A percentile compares a stretch with the other conserved stretches of the same genome.
Conservation (phyloP, 2,113 vertebrate species). For the Panthera uncia region DNA sequence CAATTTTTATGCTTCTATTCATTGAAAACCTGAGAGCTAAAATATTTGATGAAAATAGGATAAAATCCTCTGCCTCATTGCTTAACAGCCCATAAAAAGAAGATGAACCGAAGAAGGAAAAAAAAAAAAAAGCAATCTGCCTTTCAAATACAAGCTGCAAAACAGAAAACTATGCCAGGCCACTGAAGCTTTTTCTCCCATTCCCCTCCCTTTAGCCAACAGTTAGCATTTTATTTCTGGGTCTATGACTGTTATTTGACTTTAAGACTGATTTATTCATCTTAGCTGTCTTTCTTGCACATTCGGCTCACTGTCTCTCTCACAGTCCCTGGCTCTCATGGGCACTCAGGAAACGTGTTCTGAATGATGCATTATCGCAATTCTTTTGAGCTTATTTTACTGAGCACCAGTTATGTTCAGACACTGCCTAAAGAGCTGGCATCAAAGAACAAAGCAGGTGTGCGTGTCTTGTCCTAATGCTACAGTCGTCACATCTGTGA, state of each 20-base stretch:
- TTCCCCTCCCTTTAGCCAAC: neutral
- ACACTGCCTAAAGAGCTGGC: neutral
- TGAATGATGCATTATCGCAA: neutral
- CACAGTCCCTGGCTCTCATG: neutral
- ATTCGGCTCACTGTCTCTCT: neutral
- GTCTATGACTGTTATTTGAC: neutral
- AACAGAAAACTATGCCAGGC: neutral
- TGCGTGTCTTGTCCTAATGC: neutral
- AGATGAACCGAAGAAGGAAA: neutral
- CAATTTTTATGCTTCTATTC: conserved; percentile 20
- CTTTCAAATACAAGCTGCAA: conserved; percentile 20
- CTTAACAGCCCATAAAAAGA: neutral
- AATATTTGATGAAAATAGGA: neutral
- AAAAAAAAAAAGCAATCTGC: neutral
- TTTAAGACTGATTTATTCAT: neutral
- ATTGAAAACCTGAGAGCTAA: neutral
- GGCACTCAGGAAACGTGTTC: neutral
- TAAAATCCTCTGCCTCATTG: neutral
- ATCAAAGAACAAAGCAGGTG: neutral
- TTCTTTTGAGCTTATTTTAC: neutral
- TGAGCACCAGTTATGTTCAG: neutral
- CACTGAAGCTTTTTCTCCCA: neutral
- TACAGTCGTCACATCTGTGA: neutral
- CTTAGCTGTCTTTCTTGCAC: neutral
- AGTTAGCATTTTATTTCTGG: neutral